phyloP scores from a whole-genome alignment of 2,888 invertebrate species.

The Melanargia galathea region DNA sequence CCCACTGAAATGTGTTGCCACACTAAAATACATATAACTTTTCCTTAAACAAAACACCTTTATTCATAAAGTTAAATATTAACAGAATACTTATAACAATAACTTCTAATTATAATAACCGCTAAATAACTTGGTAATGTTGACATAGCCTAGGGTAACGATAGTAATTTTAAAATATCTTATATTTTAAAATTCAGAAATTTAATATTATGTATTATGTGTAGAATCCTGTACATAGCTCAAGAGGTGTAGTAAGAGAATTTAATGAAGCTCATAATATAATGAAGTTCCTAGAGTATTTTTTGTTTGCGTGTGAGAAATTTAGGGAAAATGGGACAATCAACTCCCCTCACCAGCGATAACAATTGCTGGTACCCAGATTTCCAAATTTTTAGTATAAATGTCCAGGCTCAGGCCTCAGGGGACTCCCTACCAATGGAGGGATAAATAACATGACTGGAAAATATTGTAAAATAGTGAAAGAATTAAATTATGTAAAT shows the following conservation, averaged over 20 bases:
- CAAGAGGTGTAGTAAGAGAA: neutral
- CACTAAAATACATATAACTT: constrained; percentile 9
- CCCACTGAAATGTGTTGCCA: neutral
- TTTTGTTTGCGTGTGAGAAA: no score
- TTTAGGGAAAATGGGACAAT: no score
- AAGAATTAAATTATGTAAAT: no score
- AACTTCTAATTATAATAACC: constrained; percentile 20
- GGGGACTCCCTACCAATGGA: no score
- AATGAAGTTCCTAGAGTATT: no score
- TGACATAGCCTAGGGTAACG: constrained; percentile 31
- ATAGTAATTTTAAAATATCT: constrained; percentile 25
- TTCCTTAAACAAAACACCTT: constrained; percentile 18
- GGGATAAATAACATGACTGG: no score
- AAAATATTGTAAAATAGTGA: no score
- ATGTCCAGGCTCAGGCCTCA: no score
- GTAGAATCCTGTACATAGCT: neutral
- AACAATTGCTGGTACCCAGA: no score
- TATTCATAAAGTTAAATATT: constrained; percentile 26
- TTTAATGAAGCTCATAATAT: neutral
- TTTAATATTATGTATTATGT: neutral
- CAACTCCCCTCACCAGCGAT: no score
- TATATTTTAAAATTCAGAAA: constrained; percentile 20
- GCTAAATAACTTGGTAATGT: constrained; percentile 33
- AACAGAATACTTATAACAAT: constrained; percentile 30
- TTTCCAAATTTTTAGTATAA: no score